Evolutionary conservation across 2,888 invertebrate genomes (phyloP).

Genomic region (Platycheirus rosarum): DNA sequence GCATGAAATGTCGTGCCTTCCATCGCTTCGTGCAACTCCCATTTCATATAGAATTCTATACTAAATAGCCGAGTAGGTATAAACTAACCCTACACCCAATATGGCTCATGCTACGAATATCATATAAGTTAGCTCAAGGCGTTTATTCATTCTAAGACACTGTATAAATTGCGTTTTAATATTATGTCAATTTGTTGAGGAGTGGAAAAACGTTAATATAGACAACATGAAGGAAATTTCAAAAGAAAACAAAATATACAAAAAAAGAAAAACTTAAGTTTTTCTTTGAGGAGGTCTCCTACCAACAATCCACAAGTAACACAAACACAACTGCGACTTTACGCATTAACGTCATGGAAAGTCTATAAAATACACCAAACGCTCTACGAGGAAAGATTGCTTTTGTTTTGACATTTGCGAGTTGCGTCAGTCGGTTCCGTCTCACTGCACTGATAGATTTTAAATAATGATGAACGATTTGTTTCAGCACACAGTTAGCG

Average conservation of each 20-base stretch:
- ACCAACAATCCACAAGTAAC: not conserved
- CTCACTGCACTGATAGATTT: slow-evolving; percentile 57
- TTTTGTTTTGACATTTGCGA: slow-evolving; percentile 48
- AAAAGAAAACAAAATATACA: slow-evolving; percentile 24
- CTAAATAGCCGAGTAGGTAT: slow-evolving; percentile 40
- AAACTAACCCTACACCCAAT: slow-evolving; percentile 11
- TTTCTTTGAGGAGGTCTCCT: slow-evolving; percentile 67
- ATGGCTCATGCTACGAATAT: slow-evolving; percentile 48
- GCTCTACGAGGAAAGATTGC: slow-evolving; percentile 18
- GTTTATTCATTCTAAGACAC: slow-evolving; percentile 65
- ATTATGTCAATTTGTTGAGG: slow-evolving; percentile 67
- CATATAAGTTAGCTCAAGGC: slow-evolving; percentile 54
- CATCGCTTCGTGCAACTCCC: slow-evolving; percentile 50
- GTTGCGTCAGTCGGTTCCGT: slow-evolving; percentile 40
- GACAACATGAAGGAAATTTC: slow-evolving; percentile 40
- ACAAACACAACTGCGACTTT: slow-evolving; percentile 12
- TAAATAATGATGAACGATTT: slow-evolving; percentile 63
- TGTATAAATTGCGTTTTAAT: slow-evolving; percentile 67
- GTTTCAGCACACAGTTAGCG: slow-evolving; percentile 45
- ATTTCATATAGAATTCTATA: slow-evolving; percentile 36
- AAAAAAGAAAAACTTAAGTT: slow-evolving; percentile 33
- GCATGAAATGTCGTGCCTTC: slow-evolving; percentile 39
- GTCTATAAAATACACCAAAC: slow-evolving; percentile 1
- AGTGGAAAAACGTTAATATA: slow-evolving; percentile 36
- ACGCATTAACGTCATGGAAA: slow-evolving; percentile 39